Base-by-base conservation (phyloP, 2,888 invertebrate genomes). In the Lathronympha strigana region DNA sequence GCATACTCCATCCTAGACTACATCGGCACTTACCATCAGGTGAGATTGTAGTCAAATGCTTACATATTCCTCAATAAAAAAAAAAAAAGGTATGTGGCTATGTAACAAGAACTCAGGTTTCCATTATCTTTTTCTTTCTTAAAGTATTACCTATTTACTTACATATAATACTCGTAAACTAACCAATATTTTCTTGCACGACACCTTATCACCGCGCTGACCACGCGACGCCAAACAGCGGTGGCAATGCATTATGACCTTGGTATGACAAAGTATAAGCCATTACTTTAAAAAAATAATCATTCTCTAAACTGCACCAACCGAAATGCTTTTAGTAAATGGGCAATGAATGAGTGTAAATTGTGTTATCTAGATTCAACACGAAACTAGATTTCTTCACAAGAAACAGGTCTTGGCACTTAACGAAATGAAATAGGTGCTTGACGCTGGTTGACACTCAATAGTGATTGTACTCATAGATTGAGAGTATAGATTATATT, bases 371-470 rank as follows among this genome's bases (percentile, higher is more conserved):
- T 57, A 57, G 57, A 57, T 57, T 21, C 31, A 21, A 31, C 57
- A 57, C 57, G 57, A 57, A 57, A 2, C 45, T 57, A 57, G 31
- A 57, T 57, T 57, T 45, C 21, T 40, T 31, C n/a, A 43, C 43
- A 21, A 55, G 43, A 11, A 55, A 40, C 25, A 45, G 2, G 19
- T 28, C 45, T 45, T 31, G 28, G 43, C 57, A 57, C 57, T 57
- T 57, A 21, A 31, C 9, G 15, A 31, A 45, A 57, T 57, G 28
- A 53, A 53, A 36, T 53, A 43, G 23, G 23, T 23, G n/a, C n/a
- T n/a, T 31, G 13, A 45, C 8, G 2, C 13, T 19, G 19, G 5
- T 55, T 55, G 45, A 21, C 17, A 45, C 17, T 55, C 13, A 5
- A 36, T 25, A 25, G 11, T 55, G 4, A 17, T 40, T 17, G 19